Evolutionary conservation across 2,113 vertebrate species (phyloP).

Genomic region (Synchiropus splendidus): DNA sequence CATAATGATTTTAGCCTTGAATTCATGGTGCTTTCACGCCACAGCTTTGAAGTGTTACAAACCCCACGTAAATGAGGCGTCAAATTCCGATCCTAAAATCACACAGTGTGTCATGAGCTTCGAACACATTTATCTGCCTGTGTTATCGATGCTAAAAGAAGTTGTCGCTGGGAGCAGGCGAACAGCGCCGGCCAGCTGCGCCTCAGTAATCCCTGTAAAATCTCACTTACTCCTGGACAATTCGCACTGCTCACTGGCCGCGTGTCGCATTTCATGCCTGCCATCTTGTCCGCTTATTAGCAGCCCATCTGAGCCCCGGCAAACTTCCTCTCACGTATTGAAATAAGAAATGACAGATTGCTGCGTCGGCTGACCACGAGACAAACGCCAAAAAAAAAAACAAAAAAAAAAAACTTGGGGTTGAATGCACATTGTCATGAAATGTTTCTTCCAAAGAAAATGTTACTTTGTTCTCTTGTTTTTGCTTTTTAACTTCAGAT

Average conservation of each 20-base stretch:
- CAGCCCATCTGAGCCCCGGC: constrained; percentile 37
- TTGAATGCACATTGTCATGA: constrained; percentile 43
- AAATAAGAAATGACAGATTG: constrained; percentile 38
- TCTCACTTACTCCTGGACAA: constrained; percentile 61
- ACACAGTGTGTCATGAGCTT: no score
- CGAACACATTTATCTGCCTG: constrained; percentile 59
- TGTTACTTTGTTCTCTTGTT: constrained; percentile 18
- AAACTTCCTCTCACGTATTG: constrained; percentile 25
- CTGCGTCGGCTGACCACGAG: constrained; percentile 7
- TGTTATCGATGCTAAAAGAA: constrained; percentile 47
- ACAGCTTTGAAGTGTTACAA: no score
- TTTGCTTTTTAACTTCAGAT: constrained; percentile 35
- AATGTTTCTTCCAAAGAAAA: constrained; percentile 47
- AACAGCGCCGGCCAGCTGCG: constrained; percentile 58
- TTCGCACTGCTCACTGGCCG: constrained; percentile 44
- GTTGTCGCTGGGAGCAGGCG: constrained; percentile 32
- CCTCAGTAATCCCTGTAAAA: constrained; percentile 70
- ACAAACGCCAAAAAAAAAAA: no score
- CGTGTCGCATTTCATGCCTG: constrained; percentile 67
- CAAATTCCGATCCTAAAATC: no score
- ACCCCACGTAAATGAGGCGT: no score
- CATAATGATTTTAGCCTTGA: no score
- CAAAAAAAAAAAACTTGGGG: constrained; percentile 55
- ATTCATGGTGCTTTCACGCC: no score
- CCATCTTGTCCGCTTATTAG: constrained; percentile 51